Conservation (phyloP, 2,888 invertebrate genomes). For the Disparrhopalites patrizii region DNA sequence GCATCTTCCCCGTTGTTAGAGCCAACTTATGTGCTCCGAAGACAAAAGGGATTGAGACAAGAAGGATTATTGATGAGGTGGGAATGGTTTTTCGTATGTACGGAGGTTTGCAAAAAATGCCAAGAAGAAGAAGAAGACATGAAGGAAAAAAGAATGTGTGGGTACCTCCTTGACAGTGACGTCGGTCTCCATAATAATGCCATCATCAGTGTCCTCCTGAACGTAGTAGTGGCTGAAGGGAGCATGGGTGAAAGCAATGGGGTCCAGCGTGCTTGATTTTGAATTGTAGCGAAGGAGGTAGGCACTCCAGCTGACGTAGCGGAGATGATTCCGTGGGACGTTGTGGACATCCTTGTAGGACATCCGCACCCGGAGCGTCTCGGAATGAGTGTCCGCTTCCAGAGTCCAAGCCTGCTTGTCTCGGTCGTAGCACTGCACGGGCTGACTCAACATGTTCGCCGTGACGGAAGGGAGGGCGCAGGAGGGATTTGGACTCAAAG, state of each 20-base stretch:
- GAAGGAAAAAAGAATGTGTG: not conserved
- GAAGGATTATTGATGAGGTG: too few species aligned
- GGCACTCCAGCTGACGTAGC: conserved; percentile 68
- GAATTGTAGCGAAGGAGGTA: conserved; percentile 60
- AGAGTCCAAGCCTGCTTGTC: conserved; percentile 77
- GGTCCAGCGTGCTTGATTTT: conserved; percentile 60
- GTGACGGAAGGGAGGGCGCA: conserved; percentile 27
- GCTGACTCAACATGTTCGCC: conserved; percentile 45
- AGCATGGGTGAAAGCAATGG: conserved; percentile 65
- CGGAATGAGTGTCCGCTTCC: conserved; percentile 71
- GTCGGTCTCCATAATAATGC: conserved; percentile 75
- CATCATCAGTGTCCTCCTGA: conserved; percentile 72
- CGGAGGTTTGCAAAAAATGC: too few species aligned
- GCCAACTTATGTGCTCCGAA: too few species aligned
- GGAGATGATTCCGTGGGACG: conserved; percentile 71
- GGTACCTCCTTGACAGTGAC: conserved; percentile 66
- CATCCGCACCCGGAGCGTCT: conserved; percentile 68
- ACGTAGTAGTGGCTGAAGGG: conserved; percentile 76
- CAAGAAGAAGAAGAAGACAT: not conserved
- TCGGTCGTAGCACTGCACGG: conserved; percentile 67
- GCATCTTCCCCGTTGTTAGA: too few species aligned
- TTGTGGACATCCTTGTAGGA: conserved; percentile 72
- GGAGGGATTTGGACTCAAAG: conserved; percentile 49
- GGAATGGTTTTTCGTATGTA: too few species aligned
- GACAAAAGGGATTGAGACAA: too few species aligned